Percentiles rank a stretch among this genome's conserved stretches.
Evolutionary conservation across 2,797 vertebrate genomes (phyloP).

Genomic region (Delichon dasypus): DNA sequence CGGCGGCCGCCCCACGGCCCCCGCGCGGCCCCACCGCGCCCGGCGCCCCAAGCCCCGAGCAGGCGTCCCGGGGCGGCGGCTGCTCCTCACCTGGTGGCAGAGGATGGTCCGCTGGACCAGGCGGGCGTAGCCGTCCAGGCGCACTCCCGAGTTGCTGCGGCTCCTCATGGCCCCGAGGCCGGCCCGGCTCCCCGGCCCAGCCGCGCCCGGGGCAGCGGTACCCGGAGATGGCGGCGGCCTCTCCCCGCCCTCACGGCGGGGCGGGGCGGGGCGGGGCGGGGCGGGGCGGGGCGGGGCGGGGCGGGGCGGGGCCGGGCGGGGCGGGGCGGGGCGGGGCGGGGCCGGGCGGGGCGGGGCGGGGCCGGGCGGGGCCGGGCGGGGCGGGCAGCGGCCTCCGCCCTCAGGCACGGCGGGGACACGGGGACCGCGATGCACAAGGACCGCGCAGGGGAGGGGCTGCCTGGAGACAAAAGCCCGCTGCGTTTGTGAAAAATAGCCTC

Average conservation of each 20-base stretch:
- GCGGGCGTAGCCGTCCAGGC: conserved; percentile 90
- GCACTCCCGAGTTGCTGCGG: conserved; percentile 95
- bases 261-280: too few species aligned
- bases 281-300: too few species aligned
- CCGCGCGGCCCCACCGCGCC: background rate
- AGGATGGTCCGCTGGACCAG: conserved; percentile 94
- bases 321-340: too few species aligned
- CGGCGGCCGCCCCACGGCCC: background rate
- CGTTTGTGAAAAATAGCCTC: background rate
- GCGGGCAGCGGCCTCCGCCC: background rate
- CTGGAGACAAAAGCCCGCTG: too few species aligned
- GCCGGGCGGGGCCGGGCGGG: too few species aligned
- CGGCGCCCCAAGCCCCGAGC: background rate
- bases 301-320: too few species aligned
- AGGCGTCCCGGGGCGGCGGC: background rate
- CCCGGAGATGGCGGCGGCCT: background rate
- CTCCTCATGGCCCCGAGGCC: conserved; percentile 83
- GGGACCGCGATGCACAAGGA: fast-evolving
- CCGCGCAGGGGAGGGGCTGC: background rate
- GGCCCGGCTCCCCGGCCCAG: background rate
- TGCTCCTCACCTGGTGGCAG: conserved; percentile 86
- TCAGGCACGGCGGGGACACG: background rate
- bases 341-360: too few species aligned
- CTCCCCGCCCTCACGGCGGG: background rate
- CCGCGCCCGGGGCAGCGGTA: fast-evolving